phyloP scores from a whole-genome alignment of 2,113 vertebrate genomes.

The Epinephelus cyanopodus region DNA sequence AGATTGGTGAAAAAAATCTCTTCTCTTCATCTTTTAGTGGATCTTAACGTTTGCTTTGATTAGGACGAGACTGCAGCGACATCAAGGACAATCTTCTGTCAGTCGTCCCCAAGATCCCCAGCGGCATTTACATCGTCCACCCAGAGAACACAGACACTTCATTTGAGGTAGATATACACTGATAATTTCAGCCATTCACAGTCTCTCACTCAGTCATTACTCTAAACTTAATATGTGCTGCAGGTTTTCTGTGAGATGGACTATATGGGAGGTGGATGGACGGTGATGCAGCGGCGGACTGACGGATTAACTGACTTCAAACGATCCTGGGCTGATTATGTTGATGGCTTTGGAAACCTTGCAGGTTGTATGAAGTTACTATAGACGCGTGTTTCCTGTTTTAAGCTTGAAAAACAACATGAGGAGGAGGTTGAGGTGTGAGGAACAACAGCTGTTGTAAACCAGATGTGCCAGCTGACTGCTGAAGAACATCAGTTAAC shows the following conservation, averaged over 20 bases:
- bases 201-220: not conserved
- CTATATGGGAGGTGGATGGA: constrained; percentile 94
- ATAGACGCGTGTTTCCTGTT: not conserved
- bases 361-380: constrained; percentile 82
- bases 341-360: constrained; percentile 92
- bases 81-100: constrained; percentile 90
- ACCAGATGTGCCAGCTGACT: not conserved
- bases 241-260: constrained; percentile 98
- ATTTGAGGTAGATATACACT: constrained; percentile 87
- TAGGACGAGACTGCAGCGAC: constrained; percentile 92
- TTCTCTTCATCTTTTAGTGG: not conserved
- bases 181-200: not conserved
- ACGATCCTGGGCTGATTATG: constrained; percentile 89
- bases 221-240: constrained; percentile 41
- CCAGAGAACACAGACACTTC: constrained; percentile 90
- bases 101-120: constrained; percentile 92
- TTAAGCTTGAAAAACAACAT: not conserved
- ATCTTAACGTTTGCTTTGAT: constrained; percentile 32
- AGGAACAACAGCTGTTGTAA: not conserved
- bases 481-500: not conserved
- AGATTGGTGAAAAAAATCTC: too few relatives aligned
- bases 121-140: constrained; percentile 93
- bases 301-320: constrained; percentile 89
- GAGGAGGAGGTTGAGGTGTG: not conserved
- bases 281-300: constrained; percentile 90